Conservation (phyloP, 2,113 vertebrate genomes). For the Ophiodon elongatus region DNA sequence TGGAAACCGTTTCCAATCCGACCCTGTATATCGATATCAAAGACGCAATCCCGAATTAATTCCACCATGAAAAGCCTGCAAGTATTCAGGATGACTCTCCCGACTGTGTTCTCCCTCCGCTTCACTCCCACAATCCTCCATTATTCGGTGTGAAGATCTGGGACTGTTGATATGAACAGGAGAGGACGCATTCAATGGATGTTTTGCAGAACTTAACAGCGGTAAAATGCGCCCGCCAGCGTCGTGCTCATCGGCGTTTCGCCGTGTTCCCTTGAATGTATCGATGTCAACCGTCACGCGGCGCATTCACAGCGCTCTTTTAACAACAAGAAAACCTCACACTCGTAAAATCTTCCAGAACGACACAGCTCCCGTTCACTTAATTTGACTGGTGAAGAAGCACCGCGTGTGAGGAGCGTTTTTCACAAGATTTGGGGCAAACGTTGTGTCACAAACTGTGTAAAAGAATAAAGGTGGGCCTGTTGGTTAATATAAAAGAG, state of each 20-base stretch:
- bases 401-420: not conserved
- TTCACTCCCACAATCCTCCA: not conserved
- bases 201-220: not conserved
- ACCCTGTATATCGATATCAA: no score
- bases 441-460: not conserved
- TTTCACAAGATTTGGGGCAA: not conserved
- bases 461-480: not conserved
- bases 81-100: conserved; percentile 24
- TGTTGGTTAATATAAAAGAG: not conserved
- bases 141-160: conserved; percentile 8
- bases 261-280: not conserved
- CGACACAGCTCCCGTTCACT: not conserved
- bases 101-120: not conserved
- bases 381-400: no score
- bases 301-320: not conserved
- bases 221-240: not conserved
- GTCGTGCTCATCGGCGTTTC: not conserved
- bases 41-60: conserved; percentile 60
- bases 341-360: not conserved
- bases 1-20: conserved; percentile 63
- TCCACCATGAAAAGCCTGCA: conserved; percentile 50
- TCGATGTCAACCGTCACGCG: not conserved
- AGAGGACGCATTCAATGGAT: no score
- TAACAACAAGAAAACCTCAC: no score
- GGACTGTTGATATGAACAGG: not conserved